Conservation (phyloP, 2,113 vertebrate species). For the Rhadina sibilatrix region DNA sequence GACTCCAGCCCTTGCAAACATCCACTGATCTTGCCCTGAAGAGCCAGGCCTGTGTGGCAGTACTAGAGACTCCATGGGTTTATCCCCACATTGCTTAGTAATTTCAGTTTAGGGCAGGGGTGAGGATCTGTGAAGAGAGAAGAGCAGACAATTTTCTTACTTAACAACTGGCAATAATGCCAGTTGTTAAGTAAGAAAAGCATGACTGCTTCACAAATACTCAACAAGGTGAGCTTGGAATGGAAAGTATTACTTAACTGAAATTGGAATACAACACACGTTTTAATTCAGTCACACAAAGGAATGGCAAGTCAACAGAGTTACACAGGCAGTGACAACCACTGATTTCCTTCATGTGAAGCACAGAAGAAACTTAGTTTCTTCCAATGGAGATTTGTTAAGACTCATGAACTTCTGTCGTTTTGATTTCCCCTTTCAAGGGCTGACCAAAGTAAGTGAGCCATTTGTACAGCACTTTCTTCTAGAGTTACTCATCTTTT, state of each 20-base stretch:
- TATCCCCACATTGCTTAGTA: background rate
- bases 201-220: background rate
- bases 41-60: background rate
- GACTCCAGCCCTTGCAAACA: background rate
- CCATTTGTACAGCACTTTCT: background rate
- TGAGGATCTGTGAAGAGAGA: background rate
- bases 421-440: background rate
- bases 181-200: background rate
- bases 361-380: background rate
- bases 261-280: accelerated
- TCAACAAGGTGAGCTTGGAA: background rate
- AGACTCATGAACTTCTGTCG: background rate
- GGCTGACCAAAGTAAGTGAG: background rate
- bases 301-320: background rate
- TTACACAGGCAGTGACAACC: background rate
- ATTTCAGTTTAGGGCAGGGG: background rate
- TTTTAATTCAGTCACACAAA: background rate
- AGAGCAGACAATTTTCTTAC: background rate
- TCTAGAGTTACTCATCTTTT: slow-evolving; percentile 7
- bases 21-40: background rate
- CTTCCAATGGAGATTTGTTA: background rate
- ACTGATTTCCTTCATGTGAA: background rate
- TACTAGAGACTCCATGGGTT: background rate
- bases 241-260: background rate
- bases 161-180: background rate